A percentile compares a stretch with the other conserved stretches of the same genome.
phyloP scores from a whole-genome alignment of 2,797 vertebrate species.

The Zenarchopterus dispar region DNA sequence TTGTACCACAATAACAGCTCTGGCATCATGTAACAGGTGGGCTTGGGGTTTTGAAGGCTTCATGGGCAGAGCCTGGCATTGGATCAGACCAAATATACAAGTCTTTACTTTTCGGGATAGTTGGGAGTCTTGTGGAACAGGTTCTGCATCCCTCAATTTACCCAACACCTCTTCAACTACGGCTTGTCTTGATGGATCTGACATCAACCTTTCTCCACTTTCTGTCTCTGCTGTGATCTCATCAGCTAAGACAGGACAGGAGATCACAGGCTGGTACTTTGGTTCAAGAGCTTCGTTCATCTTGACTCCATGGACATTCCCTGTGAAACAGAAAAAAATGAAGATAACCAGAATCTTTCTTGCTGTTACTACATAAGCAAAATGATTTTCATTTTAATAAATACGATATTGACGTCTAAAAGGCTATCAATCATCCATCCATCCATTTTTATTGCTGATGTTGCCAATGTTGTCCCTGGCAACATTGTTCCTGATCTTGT shows the following conservation, averaged over 20 bases:
- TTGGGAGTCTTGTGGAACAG: slow-evolving; percentile 60
- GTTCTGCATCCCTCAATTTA: slow-evolving; percentile 29
- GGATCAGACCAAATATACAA: slow-evolving; percentile 86
- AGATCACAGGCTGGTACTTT: slow-evolving; percentile 52
- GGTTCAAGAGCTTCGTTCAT: slow-evolving; percentile 47
- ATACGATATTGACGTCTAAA: neutral
- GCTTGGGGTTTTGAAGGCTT: slow-evolving; percentile 84
- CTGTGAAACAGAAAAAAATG: slow-evolving; percentile 63
- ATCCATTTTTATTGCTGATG: too few species aligned
- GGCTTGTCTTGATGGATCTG: slow-evolving; percentile 25
- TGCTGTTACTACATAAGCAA: neutral
- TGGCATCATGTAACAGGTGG: slow-evolving; percentile 74
- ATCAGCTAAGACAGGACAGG: slow-evolving; percentile 73
- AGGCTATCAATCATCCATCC: too few species aligned
- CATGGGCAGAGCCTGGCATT: slow-evolving; percentile 76
- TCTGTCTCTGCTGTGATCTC: slow-evolving; percentile 47
- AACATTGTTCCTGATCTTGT: too few species aligned
- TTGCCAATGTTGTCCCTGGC: too few species aligned
- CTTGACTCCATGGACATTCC: slow-evolving; percentile 39
- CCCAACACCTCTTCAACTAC: slow-evolving; percentile 20
- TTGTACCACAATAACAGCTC: slow-evolving; percentile 62
- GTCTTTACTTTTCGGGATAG: slow-evolving; percentile 79
- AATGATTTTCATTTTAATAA: neutral
- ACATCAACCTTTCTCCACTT: slow-evolving; percentile 47
- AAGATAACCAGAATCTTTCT: slow-evolving; percentile 7